phyloP scores from a whole-genome alignment of 2,797 vertebrate species.

The Streptopelia turtur region DNA sequence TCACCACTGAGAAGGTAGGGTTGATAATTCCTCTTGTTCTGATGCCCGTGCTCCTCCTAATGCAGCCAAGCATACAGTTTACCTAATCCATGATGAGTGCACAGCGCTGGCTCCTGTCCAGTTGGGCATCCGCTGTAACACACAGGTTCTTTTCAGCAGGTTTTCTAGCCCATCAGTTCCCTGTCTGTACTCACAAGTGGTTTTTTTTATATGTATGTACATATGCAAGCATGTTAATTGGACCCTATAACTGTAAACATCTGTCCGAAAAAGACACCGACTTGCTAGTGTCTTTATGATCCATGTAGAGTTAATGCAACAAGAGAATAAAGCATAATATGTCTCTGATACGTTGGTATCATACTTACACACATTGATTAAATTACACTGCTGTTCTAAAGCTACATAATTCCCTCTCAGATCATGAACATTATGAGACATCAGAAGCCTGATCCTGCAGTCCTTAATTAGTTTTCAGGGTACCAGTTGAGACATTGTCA shows the following conservation, averaged over 20 bases:
- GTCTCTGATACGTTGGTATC: neutral
- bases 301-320: neutral
- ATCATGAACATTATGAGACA: neutral
- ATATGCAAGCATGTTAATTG: neutral
- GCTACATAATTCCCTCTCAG: neutral
- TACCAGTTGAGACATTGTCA: neutral
- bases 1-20: neutral
- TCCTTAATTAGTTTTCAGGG: neutral
- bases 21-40: neutral
- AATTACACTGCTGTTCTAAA: neutral
- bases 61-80: rapidly evolving
- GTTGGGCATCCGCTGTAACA: neutral
- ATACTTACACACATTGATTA: neutral
- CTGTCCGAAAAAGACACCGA: neutral
- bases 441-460: neutral
- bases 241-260: neutral
- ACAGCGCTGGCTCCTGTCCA: neutral
- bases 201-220: neutral
- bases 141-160: neutral
- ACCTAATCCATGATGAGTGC: neutral
- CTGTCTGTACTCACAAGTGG: neutral
- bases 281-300: neutral
- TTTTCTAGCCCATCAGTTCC: neutral
- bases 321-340: neutral
- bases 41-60: neutral